Conservation (phyloP, 2,797 vertebrate genomes). For the Melanotaenia maccullochi region DNA sequence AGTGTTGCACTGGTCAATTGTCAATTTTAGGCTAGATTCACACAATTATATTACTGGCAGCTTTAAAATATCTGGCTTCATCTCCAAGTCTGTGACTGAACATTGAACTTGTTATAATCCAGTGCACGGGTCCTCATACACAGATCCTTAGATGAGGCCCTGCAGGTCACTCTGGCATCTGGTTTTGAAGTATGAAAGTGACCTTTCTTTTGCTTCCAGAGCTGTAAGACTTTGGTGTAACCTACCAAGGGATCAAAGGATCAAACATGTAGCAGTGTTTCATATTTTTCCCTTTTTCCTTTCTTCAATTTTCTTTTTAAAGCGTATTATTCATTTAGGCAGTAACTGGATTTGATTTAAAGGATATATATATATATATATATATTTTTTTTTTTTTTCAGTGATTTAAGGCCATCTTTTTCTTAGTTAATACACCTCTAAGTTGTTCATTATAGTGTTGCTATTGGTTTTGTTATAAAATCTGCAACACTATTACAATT, state of each 20-base stretch:
- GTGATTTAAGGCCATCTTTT: no score
- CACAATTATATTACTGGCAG: not conserved
- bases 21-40: slow-evolving; percentile 14
- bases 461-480: no score
- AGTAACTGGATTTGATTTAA: not conserved
- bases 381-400: no score
- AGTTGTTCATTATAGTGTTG: no score
- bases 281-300: slow-evolving; percentile 9
- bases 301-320: not conserved
- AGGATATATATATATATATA: not conserved
- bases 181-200: slow-evolving; percentile 49
- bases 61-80: slow-evolving; percentile 30
- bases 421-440: no score
- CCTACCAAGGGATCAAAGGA: slow-evolving; percentile 34
- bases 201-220: slow-evolving; percentile 24
- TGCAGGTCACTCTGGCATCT: slow-evolving; percentile 43
- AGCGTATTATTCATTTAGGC: no score
- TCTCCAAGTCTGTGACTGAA: slow-evolving; percentile 27
- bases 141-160: slow-evolving; percentile 32
- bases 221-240: slow-evolving; percentile 31
- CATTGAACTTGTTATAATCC: slow-evolving; percentile 33
- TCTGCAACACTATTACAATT: no score
- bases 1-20: not conserved
- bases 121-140: slow-evolving; percentile 10
- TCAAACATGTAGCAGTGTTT: slow-evolving; percentile 30